Percentiles rank a stretch among this genome's conserved stretches.
phyloP scores from a whole-genome alignment of 2,888 invertebrate species.

The Melanostoma mellinum region DNA sequence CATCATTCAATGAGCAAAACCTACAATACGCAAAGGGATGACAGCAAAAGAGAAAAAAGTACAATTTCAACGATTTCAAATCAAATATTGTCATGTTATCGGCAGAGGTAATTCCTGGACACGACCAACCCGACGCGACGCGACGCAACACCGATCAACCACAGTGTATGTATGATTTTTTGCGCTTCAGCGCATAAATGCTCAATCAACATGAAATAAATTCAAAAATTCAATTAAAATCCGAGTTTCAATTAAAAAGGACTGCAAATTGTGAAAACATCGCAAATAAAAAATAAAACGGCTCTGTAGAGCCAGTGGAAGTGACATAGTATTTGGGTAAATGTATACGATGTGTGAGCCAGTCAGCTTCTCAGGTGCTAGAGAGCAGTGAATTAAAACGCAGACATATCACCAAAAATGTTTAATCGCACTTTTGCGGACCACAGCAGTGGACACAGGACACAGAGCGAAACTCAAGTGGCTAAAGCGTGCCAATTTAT shows the following conservation, averaged over 20 bases:
- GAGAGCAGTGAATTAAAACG: conserved; percentile 48
- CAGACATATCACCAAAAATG: conserved; percentile 28
- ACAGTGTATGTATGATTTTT: conserved; percentile 21
- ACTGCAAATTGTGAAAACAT: conserved; percentile 69
- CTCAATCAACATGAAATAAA: conserved; percentile 73
- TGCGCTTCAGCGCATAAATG: conserved; percentile 66
- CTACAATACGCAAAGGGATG: not conserved
- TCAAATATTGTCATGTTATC: conserved; percentile 73
- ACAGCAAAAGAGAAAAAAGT: conserved; percentile 10
- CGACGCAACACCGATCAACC: conserved; percentile 23
- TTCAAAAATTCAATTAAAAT: conserved; percentile 73
- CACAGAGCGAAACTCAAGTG: not conserved
- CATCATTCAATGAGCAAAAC: conserved; percentile 25
- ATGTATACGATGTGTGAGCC: not conserved
- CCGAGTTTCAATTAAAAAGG: conserved; percentile 72
- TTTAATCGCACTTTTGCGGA: conserved; percentile 34
- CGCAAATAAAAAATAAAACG: conserved; percentile 5
- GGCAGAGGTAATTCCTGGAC: conserved; percentile 66
- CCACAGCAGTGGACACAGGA: not conserved
- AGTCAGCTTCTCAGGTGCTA: conserved; percentile 37
- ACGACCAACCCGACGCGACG: conserved; percentile 18
- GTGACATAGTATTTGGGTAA: not conserved
- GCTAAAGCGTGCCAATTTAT: conserved; percentile 9
- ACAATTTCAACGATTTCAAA: conserved; percentile 54
- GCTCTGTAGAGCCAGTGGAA: conserved; percentile 13